phyloP scores from a whole-genome alignment of 1,140 invertebrate species.

The Drosophila saltans region DNA sequence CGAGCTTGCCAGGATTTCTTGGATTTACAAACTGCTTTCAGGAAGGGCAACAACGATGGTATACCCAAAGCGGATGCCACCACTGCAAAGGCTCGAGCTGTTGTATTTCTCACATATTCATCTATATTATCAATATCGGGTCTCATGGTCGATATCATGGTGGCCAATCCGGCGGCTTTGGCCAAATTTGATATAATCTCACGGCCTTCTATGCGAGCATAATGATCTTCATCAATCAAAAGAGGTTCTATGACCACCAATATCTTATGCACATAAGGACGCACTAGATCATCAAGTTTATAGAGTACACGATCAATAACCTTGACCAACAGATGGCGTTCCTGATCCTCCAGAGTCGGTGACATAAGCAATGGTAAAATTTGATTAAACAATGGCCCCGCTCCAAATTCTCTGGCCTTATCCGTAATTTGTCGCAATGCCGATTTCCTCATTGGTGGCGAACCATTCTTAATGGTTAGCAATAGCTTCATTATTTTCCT shows the following conservation, averaged over 20 bases:
- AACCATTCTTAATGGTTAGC: conserved; percentile 99
- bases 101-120: conserved; percentile 99
- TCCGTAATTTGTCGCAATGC: conserved; percentile 99
- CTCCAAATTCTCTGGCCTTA: conserved; percentile 98
- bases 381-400: conserved; percentile 99
- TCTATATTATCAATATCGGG: conserved; percentile 99
- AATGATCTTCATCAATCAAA: conserved; percentile 99
- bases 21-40: conserved; percentile 99
- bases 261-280: conserved; percentile 99
- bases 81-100: conserved; percentile 99
- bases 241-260: conserved; percentile 99
- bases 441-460: conserved; percentile 99
- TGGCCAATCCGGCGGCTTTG: conserved; percentile 99
- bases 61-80: conserved; percentile 99
- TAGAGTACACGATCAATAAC: conserved; percentile 99
- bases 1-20: conserved; percentile 99
- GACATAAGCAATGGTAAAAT: conserved; percentile 99
- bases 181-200: conserved; percentile 99
- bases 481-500: conserved; percentile 99
- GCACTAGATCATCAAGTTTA: conserved; percentile 98
- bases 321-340: conserved; percentile 99
- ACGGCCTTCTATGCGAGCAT: conserved; percentile 98
- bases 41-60: conserved; percentile 97
- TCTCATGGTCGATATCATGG: conserved; percentile 99
- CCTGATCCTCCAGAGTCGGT: conserved; percentile 99